These are phyloP conservation scores for Suricata suricatta DNA, from an alignment of 2,113 vertebrate species.

Conservation along the genomic window DNA sequence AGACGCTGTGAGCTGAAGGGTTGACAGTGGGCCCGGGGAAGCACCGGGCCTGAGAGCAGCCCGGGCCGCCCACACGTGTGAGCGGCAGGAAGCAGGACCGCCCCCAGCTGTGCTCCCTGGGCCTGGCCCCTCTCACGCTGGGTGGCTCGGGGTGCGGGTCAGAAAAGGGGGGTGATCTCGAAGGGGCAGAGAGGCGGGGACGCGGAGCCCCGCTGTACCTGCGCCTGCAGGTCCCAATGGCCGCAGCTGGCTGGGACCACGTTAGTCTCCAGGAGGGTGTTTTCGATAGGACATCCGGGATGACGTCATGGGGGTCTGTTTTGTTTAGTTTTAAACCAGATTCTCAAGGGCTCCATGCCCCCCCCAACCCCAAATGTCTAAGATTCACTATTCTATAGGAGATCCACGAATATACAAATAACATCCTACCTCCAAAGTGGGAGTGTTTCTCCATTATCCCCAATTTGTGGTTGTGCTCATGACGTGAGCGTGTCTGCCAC, in stretches of 20 bases:
- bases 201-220: accelerated
- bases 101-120: neutral
- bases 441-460: neutral
- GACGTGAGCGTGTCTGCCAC: accelerated
- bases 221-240: accelerated
- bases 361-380: neutral
- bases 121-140: neutral
- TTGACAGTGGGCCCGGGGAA: neutral
- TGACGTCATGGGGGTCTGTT: too few species aligned
- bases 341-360: neutral
- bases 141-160: neutral
- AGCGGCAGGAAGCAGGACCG: neutral
- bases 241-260: neutral
- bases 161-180: neutral
- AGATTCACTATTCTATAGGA: neutral
- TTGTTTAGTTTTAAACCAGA: neutral
- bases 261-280: neutral
- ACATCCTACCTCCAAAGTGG: accelerated
- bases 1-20: neutral
- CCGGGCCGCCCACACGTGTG: neutral
- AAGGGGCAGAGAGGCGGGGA: neutral
- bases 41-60: neutral
- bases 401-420: neutral
- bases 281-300: neutral
- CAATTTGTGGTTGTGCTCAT: neutral